These are phyloP conservation scores for Hippocampus abdominalis DNA, from an alignment of 2,113 vertebrate species.

Conservation along the genomic window DNA sequence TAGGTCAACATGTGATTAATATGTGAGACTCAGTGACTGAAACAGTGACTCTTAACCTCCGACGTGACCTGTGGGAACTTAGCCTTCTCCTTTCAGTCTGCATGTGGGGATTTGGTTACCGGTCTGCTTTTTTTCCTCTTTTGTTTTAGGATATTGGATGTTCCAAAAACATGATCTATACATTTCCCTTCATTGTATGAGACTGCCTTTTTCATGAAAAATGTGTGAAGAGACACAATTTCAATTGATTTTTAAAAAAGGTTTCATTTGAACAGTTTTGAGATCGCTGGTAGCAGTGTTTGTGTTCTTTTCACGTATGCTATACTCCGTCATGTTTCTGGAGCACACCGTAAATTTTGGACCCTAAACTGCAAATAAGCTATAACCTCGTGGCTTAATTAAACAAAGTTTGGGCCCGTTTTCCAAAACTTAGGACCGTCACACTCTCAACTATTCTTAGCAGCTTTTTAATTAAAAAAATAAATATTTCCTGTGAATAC, in stretches of 20 bases:
- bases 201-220: too few species aligned
- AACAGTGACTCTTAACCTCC: slow-evolving; percentile 35
- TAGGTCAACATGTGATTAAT: slow-evolving; percentile 45
- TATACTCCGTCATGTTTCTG: not conserved
- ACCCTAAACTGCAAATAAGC: not conserved
- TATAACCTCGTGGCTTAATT: not conserved
- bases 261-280: too few species aligned
- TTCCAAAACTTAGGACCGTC: too few species aligned
- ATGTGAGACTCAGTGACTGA: slow-evolving; percentile 19
- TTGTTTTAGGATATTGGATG: slow-evolving; percentile 1
- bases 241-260: too few species aligned
- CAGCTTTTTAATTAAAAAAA: not conserved
- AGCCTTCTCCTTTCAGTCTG: slow-evolving; percentile 9
- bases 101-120: slow-evolving; percentile 12
- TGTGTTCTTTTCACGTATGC: too few species aligned
- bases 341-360: not conserved
- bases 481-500: not conserved
- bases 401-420: not conserved
- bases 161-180: not conserved
- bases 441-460: not conserved
- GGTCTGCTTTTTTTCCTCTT: not conserved
- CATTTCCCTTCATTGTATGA: not conserved
- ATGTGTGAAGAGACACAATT: too few species aligned
- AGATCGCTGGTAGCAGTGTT: too few species aligned
- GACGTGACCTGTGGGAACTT: slow-evolving; percentile 28